Evolutionary conservation across 2,888 invertebrate species (phyloP).

Genomic region (Lepas anatifera): DNA sequence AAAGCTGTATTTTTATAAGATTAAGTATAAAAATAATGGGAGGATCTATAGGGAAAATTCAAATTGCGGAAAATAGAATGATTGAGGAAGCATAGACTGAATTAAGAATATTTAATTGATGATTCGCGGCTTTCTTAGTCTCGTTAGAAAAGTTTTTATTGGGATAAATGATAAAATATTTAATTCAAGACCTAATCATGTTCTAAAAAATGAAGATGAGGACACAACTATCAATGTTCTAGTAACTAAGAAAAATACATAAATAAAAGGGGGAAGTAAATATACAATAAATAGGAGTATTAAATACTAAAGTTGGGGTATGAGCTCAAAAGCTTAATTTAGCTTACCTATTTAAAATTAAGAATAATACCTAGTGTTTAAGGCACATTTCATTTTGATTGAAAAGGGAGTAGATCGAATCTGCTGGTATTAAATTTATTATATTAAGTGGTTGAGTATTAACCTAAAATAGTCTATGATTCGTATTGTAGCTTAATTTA

Average conservation of each 20-base stretch:
- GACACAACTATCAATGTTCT: not conserved
- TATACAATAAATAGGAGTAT: too few relatives aligned
- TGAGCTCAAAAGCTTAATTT: not conserved
- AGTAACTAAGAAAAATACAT: not conserved
- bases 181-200: not conserved
- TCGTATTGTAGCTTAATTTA: too few relatives aligned
- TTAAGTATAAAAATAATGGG: too few relatives aligned
- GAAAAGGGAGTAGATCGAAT: too few relatives aligned
- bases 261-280: not conserved
- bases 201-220: not conserved
- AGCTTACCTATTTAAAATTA: too few relatives aligned
- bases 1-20: slow-evolving; percentile 30
- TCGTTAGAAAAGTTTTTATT: not conserved
- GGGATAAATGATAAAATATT: not conserved
- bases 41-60: not conserved
- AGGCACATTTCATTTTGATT: too few relatives aligned
- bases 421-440: too few relatives aligned
- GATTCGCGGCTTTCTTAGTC: not conserved
- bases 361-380: too few relatives aligned
- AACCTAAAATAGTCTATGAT: too few relatives aligned
- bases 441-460: too few relatives aligned
- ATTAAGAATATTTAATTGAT: not conserved
- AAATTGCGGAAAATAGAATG: too few relatives aligned
- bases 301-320: not conserved
- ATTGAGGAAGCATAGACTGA: not conserved